Percentiles rank a stretch among this genome's conserved stretches.
Conservation (phyloP, 2,888 invertebrate genomes). For the Diploptera punctata region DNA sequence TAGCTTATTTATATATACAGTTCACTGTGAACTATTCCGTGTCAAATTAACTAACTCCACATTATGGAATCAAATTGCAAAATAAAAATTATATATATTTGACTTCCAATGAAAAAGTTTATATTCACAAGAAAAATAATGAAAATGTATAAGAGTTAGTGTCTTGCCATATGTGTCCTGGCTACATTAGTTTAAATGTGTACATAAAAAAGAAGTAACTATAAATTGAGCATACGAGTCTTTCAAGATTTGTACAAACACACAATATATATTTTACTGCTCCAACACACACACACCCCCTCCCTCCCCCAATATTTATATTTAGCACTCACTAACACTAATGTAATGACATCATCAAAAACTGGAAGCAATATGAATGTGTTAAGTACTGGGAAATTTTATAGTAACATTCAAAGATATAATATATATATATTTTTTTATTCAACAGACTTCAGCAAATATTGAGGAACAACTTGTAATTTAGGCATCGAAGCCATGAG, state of each 20-base stretch:
- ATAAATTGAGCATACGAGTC: constrained; percentile 17
- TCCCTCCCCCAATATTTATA: no score
- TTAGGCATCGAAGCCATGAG: constrained; percentile 8
- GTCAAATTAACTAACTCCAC: no score
- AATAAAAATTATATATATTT: no score
- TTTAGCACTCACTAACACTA: constrained; percentile 5
- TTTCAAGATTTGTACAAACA: constrained; percentile 14
- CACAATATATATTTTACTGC: neutral
- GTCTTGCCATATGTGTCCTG: no score
- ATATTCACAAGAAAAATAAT: no score
- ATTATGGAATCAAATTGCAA: no score
- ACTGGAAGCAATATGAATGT: constrained; percentile 32
- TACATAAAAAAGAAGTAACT: no score
- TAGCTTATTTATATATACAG: no score
- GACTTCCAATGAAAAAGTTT: no score
- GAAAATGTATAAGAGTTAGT: no score
- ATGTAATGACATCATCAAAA: constrained; percentile 11
- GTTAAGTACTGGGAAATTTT: constrained; percentile 24
- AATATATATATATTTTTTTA: neutral
- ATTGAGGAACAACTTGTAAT: constrained; percentile 9
- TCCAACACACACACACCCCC: neutral
- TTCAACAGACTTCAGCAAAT: constrained; percentile 17
- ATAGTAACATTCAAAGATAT: neutral
- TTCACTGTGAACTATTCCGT: no score
- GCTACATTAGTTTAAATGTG: no score